Base-by-base conservation (phyloP, 2,797 vertebrate genomes). In the Hypotaenidia okinawae region DNA sequence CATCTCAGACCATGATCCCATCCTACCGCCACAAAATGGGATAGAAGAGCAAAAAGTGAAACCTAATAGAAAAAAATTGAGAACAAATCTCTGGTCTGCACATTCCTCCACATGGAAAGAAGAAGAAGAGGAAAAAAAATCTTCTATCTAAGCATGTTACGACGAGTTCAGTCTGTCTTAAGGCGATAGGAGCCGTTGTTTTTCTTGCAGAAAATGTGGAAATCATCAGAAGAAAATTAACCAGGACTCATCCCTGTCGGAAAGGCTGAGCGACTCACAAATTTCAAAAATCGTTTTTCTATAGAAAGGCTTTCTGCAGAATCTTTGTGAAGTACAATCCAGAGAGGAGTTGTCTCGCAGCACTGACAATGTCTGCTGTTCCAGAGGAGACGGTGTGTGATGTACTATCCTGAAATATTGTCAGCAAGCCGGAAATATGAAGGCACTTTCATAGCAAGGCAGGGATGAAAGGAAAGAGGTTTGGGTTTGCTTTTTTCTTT, bases 361-460 rank as follows among this genome's bases (percentile, higher is more conserved):
- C 92, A 68, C 93, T 96, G 95, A 95, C 96, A 96, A 73, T 89
- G 96, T 94, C 91, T 95, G 93, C 96, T 93, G 95, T 85, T 96
- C 85, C 94, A 91, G 95, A 95, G 79, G 87, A 97, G 93, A 84
- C 79, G 16, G 91, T 95, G 85, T 93, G 93, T 97, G 95, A 96
- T 96, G 96, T 95, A 95, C 95, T 94, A 92, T 91, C 96, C 95
- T 95, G 92, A 96, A 95, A 92, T 96, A 92, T 95, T 97, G 95
- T 96, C 94, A 96, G 94, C 84, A 84, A 97, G 94, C 94, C 89
- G 93, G 87, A 96, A 90, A 90, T 94, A 74, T 54, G 95, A 96
- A 97, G 96, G 94, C 88, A 94, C 84, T 94, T 96, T 97, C 94
- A 88, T 89, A 90, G 93, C 84, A 89, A 95, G 87, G 58, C 89